These are phyloP conservation scores for Monomorium pharaonis DNA, from an alignment of 1,140 invertebrate genomes.

Conservation along the genomic window DNA sequence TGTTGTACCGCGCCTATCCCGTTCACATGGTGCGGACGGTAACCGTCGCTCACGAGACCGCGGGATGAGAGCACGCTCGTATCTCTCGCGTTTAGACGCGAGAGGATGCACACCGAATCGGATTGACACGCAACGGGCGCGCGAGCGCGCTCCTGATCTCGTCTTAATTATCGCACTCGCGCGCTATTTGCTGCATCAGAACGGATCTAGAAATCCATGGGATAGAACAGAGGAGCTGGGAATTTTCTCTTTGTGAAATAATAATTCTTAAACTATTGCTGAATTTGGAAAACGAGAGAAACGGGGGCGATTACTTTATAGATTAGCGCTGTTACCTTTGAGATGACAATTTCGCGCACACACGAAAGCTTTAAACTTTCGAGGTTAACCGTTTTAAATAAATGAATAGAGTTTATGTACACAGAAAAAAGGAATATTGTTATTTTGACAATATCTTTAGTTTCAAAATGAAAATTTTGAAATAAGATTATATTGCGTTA, in stretches of 20 bases:
- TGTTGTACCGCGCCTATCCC: slow-evolving; percentile 56
- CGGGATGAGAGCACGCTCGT: slow-evolving; percentile 15
- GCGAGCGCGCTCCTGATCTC: not conserved
- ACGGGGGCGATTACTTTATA: no score
- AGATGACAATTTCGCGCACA: no score
- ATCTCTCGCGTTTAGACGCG: not conserved
- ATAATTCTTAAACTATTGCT: not conserved
- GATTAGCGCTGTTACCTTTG: no score
- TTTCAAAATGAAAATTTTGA: no score
- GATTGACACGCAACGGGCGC: not conserved
- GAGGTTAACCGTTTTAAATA: no score
- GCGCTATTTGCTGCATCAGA: not conserved
- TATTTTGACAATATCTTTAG: no score
- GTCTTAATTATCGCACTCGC: slow-evolving; percentile 6
- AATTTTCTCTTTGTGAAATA: not conserved
- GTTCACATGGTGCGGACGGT: slow-evolving; percentile 25
- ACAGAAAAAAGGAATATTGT: no score
- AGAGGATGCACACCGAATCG: not conserved
- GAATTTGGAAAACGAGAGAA: not conserved
- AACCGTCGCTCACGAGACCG: not conserved
- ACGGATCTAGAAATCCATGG: not conserved
- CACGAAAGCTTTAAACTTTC: no score
- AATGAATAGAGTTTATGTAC: no score
- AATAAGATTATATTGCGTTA: no score
- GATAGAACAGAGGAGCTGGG: not conserved